phyloP scores from a whole-genome alignment of 2,113 vertebrate genomes.

The rat (Rattus norvegicus) region GRCr8 NC_086039.1:24390501-24391000 shows the following conservation, averaged over 20 bases:
- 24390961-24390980: not conserved
- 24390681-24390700: not conserved
- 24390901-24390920: not conserved
- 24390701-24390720: not conserved
- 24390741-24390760: constrained; percentile 4
- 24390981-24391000: not conserved
- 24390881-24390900: not conserved
- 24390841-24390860: not conserved
- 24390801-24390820: not conserved
- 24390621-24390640: not conserved
- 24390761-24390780: not conserved
- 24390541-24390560: not conserved
- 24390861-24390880: not conserved
- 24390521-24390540: not conserved
- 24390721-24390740: not conserved
- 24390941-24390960: not conserved
- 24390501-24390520: not conserved
- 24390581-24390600: not conserved
- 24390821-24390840: not conserved
- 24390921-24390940: not conserved
- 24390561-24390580: not conserved
- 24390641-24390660: not conserved
- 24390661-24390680: not conserved
- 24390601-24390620: not conserved
- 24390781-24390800: not conserved